Conservation (phyloP, 2,888 invertebrate species). For the Callinectes sapidus region DNA sequence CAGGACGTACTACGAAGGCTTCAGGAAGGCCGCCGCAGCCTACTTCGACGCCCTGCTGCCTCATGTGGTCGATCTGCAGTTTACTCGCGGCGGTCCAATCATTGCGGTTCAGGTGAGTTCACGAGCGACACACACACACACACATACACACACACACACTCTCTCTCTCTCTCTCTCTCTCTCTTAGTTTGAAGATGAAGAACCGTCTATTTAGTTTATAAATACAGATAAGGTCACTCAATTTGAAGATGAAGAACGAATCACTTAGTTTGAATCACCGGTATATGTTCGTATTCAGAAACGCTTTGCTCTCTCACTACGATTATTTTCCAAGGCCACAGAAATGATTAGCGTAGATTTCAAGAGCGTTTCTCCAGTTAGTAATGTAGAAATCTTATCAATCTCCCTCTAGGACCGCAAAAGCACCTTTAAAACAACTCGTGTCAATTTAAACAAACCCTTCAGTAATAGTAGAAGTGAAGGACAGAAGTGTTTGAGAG, state of each 20-base stretch:
- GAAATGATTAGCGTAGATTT: no score
- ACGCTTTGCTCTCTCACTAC: no score
- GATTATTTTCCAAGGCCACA: no score
- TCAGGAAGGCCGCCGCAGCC: conserved; percentile 60
- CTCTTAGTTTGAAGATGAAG: no score
- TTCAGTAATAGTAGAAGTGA: no score
- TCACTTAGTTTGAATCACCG: neutral
- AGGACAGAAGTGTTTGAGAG: no score
- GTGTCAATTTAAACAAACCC: no score
- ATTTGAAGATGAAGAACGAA: neutral
- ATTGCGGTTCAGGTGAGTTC: conserved; percentile 76
- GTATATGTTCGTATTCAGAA: no score
- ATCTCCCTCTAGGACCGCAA: no score
- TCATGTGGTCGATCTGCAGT: conserved; percentile 77
- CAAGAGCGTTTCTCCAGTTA: no score
- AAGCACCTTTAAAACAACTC: no score
- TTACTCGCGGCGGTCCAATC: conserved; percentile 78
- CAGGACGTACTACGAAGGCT: conserved; percentile 76
- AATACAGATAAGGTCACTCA: neutral
- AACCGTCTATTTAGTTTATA: neutral
- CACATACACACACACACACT: neutral
- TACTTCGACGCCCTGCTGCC: conserved; percentile 77
- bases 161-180: neutral
- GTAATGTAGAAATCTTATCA: no score
- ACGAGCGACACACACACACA: neutral